A percentile compares a stretch with the other conserved stretches of the same genome.
These are phyloP conservation scores for Crotalus helleri DNA, from an alignment of 2,113 vertebrate genomes.

Conservation along the genomic window DNA sequence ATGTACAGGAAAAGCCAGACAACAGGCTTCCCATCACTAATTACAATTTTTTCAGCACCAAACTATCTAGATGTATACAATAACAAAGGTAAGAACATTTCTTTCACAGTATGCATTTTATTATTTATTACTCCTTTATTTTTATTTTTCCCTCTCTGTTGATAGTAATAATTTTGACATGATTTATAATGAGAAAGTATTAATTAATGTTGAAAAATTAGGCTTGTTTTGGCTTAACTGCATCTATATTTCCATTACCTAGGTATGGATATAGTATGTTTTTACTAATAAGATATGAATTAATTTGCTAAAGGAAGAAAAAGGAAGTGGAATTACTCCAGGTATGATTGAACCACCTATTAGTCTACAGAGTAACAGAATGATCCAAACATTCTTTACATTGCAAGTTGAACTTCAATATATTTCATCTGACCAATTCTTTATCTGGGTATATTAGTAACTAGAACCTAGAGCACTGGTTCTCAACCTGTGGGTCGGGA, in stretches of 20 bases:
- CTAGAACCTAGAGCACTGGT: not conserved
- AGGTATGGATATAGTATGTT: not conserved
- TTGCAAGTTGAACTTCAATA: not conserved
- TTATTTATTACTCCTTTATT: not conserved
- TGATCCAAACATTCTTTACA: not conserved
- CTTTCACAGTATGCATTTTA: not conserved
- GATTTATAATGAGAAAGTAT: not conserved
- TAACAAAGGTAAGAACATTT: conserved; percentile 89
- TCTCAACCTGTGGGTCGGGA: too few species aligned
- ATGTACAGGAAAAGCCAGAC: conserved; percentile 99
- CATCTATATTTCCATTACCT: not conserved
- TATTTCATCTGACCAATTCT: not conserved
- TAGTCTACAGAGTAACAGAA: not conserved
- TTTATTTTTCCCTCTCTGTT: not conserved
- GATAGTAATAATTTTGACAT: conserved; percentile 26
- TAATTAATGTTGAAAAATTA: not conserved
- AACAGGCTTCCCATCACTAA: conserved; percentile 98
- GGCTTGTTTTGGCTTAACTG: not conserved
- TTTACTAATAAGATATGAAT: not conserved
- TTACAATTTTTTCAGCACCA: conserved; percentile 98
- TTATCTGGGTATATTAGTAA: not conserved
- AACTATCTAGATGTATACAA: conserved; percentile 99
- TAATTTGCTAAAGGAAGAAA: not conserved
- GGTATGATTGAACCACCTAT: not conserved
- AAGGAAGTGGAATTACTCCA: not conserved